These are phyloP conservation scores for Lingula anatina DNA, from an alignment of 2,888 invertebrate species.

Conservation along the genomic window DNA sequence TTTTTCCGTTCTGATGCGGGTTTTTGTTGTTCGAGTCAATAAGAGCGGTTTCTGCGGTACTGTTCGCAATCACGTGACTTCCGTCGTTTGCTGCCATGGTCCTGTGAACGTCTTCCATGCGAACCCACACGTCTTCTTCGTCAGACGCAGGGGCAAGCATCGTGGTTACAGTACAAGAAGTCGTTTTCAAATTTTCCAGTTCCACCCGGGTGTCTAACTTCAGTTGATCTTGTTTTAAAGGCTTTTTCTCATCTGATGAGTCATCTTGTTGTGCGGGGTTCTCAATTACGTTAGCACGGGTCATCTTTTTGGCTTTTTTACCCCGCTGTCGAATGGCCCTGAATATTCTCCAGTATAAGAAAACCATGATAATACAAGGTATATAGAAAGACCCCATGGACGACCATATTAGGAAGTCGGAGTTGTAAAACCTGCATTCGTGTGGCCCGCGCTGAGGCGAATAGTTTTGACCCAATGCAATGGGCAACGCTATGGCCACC, in stretches of 20 bases:
- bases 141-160: background rate
- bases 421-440: constrained; percentile 93
- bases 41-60: too few relatives aligned
- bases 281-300: background rate
- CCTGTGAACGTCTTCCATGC: background rate
- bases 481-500: constrained; percentile 91
- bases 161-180: background rate
- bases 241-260: background rate
- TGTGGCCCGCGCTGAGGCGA: constrained; percentile 77
- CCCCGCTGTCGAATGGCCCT: constrained; percentile 63
- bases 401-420: constrained; percentile 96
- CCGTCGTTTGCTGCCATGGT: too few relatives aligned
- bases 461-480: constrained; percentile 92
- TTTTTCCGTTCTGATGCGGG: background rate
- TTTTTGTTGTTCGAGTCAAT: background rate
- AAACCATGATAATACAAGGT: constrained; percentile 97
- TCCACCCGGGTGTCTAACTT: background rate
- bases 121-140: background rate
- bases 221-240: background rate
- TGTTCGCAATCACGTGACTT: too few relatives aligned
- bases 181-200: too few relatives aligned
- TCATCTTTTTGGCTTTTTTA: constrained; percentile 7
- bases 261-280: constrained; percentile 4
- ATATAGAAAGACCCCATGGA: constrained; percentile 98
- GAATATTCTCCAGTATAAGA: constrained; percentile 95